Evolutionary conservation across 92 coral and sea anemone species (phyloP), one percentile per base, ranked within the genome.

Genomic region (Parazoanthus atlanticus): DNA sequence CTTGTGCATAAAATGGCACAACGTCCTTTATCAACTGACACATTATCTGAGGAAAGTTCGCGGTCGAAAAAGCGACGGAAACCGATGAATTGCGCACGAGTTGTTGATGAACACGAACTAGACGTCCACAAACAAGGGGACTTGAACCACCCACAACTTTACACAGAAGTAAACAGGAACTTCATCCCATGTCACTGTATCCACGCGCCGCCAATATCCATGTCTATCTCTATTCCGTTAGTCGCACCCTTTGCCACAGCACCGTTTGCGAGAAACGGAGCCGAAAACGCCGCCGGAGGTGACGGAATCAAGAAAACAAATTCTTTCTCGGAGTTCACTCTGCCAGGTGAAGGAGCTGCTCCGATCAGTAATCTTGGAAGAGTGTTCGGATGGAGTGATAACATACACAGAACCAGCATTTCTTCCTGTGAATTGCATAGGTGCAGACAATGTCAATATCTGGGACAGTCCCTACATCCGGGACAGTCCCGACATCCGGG

Each of bases 191-290:
- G 79, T 34, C 49, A 75, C 15, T 75, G 49, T 12, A 3, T 33
- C 25, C 28, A 8, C n/a, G n/a, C 43, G 11, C 79, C 79, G 16
- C 79, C 49, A 23, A 75, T 34, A 75, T 38, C 79, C 3, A 75
- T 34, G 79, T 75, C 79, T 23, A 75, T 75, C 31, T 75, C 79
- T 19, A 75, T 75, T 75, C 79, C 79, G n/a, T 2, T 75, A 21
- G 49, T 34, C 16, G 26, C 79, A 4, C 43, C 46, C 6, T 34
- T 75, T 9, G 13, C 52, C 30, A 10, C 26, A 75, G 17, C 43
- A 21, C 79, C 79, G 25, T 17, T 71, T 21, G 36, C 49, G 7
- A 41, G 43, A 74, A 33, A 13, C 41, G n/a, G 0, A n/a, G 12
- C 26, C 11, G 52, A 75, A 3, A 19, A 17, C 28, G 29, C 6